Percentiles rank a stretch among this genome's conserved stretches.
These are phyloP conservation scores for Gymnoscopelus microlampas DNA, from an alignment of 2,797 vertebrate species.

Conservation along the genomic window DNA sequence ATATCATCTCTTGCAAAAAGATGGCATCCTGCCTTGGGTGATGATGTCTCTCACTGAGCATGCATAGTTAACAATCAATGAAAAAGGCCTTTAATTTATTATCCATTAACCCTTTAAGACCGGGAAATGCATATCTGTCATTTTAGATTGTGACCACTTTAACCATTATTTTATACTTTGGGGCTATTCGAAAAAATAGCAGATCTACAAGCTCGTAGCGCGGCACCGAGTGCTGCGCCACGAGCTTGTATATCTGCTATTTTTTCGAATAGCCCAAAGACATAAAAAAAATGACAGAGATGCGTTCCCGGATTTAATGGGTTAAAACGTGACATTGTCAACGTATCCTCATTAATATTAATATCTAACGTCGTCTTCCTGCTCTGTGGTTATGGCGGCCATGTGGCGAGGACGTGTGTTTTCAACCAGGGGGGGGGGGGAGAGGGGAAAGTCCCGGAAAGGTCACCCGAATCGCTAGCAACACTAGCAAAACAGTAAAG, in stretches of 20 bases:
- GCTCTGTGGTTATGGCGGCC: conserved; percentile 33
- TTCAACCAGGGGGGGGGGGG: conserved; percentile 55
- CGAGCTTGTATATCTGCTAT: too few relatives aligned
- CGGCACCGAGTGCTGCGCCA: too few relatives aligned
- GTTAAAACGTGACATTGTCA: conserved; percentile 66
- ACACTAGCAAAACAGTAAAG: conserved; percentile 79
- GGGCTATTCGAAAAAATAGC: too few relatives aligned
- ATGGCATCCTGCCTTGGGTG: conserved; percentile 48
- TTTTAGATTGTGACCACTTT: too few relatives aligned
- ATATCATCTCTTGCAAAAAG: conserved; percentile 59
- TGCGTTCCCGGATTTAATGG: too few relatives aligned
- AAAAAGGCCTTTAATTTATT: conserved; percentile 68
- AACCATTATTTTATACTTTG: too few relatives aligned
- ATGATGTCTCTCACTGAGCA: conserved; percentile 49
- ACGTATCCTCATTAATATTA: conserved; percentile 79
- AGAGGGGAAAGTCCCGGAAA: conserved; percentile 67
- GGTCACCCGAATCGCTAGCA: conserved; percentile 79
- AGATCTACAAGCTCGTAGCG: too few relatives aligned
- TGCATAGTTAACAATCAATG: conserved; percentile 67
- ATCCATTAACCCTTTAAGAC: conserved; percentile 61
- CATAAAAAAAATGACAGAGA: too few relatives aligned
- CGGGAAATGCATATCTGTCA: too few relatives aligned
- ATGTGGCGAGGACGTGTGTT: conserved; percentile 57
- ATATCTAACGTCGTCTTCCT: conserved; percentile 65
- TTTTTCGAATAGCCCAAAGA: too few relatives aligned